Evolutionary conservation across 2,113 vertebrate species (phyloP).

Genomic region (Phrynosoma blainvillii): DNA sequence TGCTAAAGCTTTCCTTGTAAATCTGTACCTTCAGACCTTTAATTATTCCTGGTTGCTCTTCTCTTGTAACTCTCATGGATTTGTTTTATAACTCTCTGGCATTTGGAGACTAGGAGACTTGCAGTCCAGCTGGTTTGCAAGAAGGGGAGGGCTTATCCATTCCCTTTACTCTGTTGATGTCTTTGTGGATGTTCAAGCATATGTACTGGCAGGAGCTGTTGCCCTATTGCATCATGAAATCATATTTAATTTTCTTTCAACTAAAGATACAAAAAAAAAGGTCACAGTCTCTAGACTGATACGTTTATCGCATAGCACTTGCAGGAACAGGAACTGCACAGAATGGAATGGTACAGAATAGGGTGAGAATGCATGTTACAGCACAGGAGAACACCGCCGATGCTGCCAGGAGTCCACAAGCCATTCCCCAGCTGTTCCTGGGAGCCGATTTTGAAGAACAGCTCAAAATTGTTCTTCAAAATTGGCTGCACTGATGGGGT

Average conservation of each 20-base stretch:
- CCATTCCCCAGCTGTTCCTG: too few relatives aligned
- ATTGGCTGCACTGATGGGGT: too few relatives aligned
- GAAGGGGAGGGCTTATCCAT: neutral
- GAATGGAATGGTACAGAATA: too few relatives aligned
- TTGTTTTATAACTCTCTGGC: conserved; percentile 25
- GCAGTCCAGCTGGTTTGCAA: neutral
- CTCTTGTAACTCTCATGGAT: conserved; percentile 4
- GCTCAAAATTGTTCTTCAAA: too few relatives aligned
- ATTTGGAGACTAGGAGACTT: neutral
- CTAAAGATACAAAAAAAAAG: too few relatives aligned
- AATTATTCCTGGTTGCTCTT: conserved; percentile 30
- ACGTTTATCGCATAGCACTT: too few relatives aligned
- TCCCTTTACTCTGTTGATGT: neutral
- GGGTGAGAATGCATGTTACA: too few relatives aligned
- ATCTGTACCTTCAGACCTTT: conserved; percentile 20
- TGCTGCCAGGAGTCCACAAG: too few relatives aligned
- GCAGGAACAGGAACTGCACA: too few relatives aligned
- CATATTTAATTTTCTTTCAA: conserved; percentile 15
- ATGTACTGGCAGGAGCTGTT: neutral
- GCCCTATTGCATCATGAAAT: conserved; percentile 14
- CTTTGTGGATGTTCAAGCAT: neutral
- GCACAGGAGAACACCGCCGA: too few relatives aligned
- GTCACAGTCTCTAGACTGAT: too few relatives aligned
- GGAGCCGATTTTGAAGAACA: too few relatives aligned
- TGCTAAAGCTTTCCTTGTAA: conserved; percentile 32